Base-by-base conservation (phyloP, 2,797 vertebrate genomes). In the Dendrocincla tyrannina region DNA sequence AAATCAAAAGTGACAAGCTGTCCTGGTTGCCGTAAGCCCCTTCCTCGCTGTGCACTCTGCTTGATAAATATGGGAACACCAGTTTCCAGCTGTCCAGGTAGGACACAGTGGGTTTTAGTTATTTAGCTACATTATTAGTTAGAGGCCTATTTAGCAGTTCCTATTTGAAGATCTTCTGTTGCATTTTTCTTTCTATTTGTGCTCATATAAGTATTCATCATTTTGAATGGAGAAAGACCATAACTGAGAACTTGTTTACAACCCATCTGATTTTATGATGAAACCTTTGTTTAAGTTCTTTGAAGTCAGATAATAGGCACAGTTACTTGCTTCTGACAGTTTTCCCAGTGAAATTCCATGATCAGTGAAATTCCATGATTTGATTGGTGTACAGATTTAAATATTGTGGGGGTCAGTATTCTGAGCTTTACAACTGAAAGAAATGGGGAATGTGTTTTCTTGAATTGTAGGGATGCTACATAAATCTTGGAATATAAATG, bases 41-140 rank as follows among this genome's bases (percentile, higher is more conserved):
- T 99, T 79, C 99, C 99, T 32, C 99, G 99, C 67, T 99, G 99
- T 79, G 99, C 99, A 10, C 99, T 99, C 77, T 99, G 99, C 97
- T 98, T 99, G 92, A 99, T 99, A 98, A 99, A 99, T 95, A 99
- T 99, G 99, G 99, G 99, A 94, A 99, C 99, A 18, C 99, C 99
- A 5, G 99, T 99, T 78, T 99, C 99, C 85, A 99, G 98, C 92
- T 99, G 99, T 95, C 98, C 98, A 97, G 98, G 98, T 99, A 98
- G 76, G 97, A 76, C 24, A 52, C 46, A 39, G 24, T 50, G 35
- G 28, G 56, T 35, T 88, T 78, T 56, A 67, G 28, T 59, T 72
- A 49, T 3, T 85, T 32, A 80, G 27, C 25, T 64, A 1, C 23
- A 59, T 25, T 44, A 52, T 19, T 75, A 30, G 10, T 42, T 76